A percentile compares a stretch with the other conserved stretches of the same genome.
Evolutionary conservation across 2,797 vertebrate species (phyloP).

Genomic region (Orientallactaga sibirica): DNA sequence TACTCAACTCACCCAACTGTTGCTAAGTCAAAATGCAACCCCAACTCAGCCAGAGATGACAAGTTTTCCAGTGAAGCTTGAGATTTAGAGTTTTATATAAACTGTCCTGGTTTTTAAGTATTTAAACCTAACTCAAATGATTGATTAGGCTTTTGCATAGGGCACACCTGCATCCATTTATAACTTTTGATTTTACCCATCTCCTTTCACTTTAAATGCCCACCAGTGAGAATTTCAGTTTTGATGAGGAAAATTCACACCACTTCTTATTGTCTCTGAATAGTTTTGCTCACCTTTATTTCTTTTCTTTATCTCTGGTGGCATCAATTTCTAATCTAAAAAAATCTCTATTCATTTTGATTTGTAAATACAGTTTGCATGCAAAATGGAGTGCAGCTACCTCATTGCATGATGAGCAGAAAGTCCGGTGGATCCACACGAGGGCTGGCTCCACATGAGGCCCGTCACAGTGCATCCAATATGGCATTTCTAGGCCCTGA

Average conservation of each 20-base stretch:
- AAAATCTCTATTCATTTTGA: conserved; percentile 48
- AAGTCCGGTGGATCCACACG: conserved; percentile 56
- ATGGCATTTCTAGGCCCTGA: conserved; percentile 82
- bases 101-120: conserved; percentile 14
- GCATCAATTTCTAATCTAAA: conserved; percentile 3
- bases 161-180: background rate
- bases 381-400: conserved; percentile 20
- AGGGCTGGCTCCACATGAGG: conserved; percentile 76
- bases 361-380: conserved; percentile 61
- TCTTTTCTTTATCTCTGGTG: conserved; percentile 32
- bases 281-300: conserved; percentile 18
- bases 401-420: conserved; percentile 33
- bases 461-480: conserved; percentile 79
- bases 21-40: background rate
- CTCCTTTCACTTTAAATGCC: background rate
- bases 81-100: conserved; percentile 21
- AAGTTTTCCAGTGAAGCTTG: background rate
- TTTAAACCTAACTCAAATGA: conserved; percentile 15
- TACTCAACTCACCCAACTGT: background rate
- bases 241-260: conserved; percentile 45
- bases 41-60: background rate
- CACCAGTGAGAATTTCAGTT: background rate
- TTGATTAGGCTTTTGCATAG: background rate
- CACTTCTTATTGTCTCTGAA: conserved; percentile 30
- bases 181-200: background rate